These are phyloP conservation scores for Heliconius hewitsoni DNA, from an alignment of 1,140 invertebrate genomes.

Conservation along the genomic window DNA sequence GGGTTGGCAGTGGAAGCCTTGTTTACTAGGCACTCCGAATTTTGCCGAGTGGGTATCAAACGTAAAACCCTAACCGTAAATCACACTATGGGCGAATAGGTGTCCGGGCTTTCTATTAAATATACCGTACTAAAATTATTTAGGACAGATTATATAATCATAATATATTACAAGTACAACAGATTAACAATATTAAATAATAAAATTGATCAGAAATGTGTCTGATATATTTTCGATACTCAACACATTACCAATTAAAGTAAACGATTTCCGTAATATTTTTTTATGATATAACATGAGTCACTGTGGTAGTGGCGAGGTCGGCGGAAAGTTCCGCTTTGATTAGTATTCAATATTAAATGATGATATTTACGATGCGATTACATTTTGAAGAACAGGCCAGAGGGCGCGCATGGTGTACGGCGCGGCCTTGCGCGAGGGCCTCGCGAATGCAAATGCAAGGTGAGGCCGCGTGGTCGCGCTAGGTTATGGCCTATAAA, in stretches of 20 bases:
- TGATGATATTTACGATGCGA: not conserved
- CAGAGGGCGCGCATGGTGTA: constrained; percentile 7
- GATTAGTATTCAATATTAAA: not conserved
- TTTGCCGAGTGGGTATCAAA: no score
- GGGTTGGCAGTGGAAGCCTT: no score
- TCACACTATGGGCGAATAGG: no score
- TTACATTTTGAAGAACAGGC: not conserved
- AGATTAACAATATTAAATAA: not conserved
- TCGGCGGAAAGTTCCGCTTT: constrained; percentile 12
- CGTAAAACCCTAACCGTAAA: no score
- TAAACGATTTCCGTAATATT: constrained; percentile 5
- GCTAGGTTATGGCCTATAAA: constrained; percentile 19
- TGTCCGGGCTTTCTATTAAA: no score
- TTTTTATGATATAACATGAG: constrained; percentile 3
- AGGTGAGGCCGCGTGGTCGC: constrained; percentile 16
- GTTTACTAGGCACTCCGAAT: no score
- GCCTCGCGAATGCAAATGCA: constrained; percentile 22
- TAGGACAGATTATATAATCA: no score
- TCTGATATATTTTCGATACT: not conserved
- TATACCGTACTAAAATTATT: no score
- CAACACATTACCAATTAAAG: no score
- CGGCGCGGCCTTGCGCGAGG: not conserved
- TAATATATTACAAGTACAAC: no score
- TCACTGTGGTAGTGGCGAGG: not conserved
- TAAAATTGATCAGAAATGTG: not conserved